Base-by-base conservation (phyloP, 23 tunicate species). In the Trididemnum clinides region DNA sequence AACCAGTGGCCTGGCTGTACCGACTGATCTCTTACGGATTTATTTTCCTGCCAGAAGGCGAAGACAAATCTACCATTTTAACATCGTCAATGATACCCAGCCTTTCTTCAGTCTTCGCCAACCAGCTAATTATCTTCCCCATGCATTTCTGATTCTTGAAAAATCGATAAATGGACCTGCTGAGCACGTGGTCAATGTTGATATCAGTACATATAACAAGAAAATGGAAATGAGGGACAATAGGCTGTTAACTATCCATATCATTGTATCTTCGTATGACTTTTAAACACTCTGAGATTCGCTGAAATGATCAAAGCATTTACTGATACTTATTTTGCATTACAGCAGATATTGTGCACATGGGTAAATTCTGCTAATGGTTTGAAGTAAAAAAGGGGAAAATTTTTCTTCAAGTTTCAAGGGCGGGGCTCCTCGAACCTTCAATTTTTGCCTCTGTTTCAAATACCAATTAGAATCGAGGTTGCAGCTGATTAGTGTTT, bases 121-220 rank as follows among this genome's bases (percentile, higher is more conserved):
- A 71, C 83, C 75, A 18, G 79, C 90, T 28, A 88, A 72, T 81
- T 84, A 88, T 62, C 39, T 25, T 22, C 98, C 98, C 1, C 54
- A 64, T 23, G 98, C 92, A 10, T 82, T 79, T 33, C 83, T 93
- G 50, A 69, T 84, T 38, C 66, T 88, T 21, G 73, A 66, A 31
- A 57, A 72, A 21, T 31, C 51, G 1, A 33, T 88, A 54, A 79
- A 33, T 0, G 98, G 98, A 0, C 93, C 92, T 22, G 72, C 90
- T n/a, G 51, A 75, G 49, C 87, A 84, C 84, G 51, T 22, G 36
- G 87, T 93, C 33, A 87, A 93, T 66, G 87, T 93, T 5, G 98
- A 93, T 51, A 88, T 93, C 87, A 78, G 90, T 49, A 93, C 98
- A 1, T 93, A 93, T 79, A 91, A 93, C 51, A 71, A 76, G 57